Evolutionary conservation across 2,113 vertebrate species (phyloP).

Genomic region (Riparia riparia): DNA sequence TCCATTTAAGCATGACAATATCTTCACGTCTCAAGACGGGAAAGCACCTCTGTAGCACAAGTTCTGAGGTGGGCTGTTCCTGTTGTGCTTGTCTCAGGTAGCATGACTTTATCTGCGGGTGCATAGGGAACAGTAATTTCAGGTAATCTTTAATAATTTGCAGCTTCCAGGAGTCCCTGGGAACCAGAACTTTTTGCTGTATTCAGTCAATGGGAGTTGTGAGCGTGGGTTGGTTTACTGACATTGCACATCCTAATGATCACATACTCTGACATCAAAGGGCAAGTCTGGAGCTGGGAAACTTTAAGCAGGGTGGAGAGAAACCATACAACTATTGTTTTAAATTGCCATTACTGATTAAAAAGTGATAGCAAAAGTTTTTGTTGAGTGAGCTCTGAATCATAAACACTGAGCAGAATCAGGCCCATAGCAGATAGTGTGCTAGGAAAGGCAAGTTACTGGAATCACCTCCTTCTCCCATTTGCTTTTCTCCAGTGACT

Average conservation of each 20-base stretch:
- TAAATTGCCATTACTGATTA: constrained; percentile 75
- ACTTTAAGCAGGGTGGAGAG: constrained; percentile 72
- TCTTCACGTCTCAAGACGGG: not conserved
- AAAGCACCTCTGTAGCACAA: constrained; percentile 50
- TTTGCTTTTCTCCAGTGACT: not conserved
- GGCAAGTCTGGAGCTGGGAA: not conserved
- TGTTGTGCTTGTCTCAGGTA: not conserved
- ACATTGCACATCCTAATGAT: constrained; percentile 80
- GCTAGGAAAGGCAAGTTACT: not conserved
- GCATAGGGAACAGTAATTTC: constrained; percentile 40
- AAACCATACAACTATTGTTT: constrained; percentile 76
- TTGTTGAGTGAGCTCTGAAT: not conserved
- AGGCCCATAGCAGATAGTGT: not conserved
- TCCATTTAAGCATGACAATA: not conserved
- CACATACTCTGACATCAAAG: constrained; percentile 77
- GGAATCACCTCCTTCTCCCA: not conserved
- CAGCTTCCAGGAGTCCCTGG: constrained; percentile 14
- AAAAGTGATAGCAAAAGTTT: constrained; percentile 71
- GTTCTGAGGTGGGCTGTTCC: not conserved
- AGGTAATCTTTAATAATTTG: constrained; percentile 61
- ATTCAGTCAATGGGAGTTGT: constrained; percentile 64
- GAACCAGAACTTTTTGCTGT: constrained; percentile 14
- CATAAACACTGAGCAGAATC: not conserved
- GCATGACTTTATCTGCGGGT: not conserved
- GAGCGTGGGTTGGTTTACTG: constrained; percentile 75